These are phyloP conservation scores for Osmerus eperlanus DNA, from an alignment of 2,113 vertebrate genomes.

Conservation along the genomic window DNA sequence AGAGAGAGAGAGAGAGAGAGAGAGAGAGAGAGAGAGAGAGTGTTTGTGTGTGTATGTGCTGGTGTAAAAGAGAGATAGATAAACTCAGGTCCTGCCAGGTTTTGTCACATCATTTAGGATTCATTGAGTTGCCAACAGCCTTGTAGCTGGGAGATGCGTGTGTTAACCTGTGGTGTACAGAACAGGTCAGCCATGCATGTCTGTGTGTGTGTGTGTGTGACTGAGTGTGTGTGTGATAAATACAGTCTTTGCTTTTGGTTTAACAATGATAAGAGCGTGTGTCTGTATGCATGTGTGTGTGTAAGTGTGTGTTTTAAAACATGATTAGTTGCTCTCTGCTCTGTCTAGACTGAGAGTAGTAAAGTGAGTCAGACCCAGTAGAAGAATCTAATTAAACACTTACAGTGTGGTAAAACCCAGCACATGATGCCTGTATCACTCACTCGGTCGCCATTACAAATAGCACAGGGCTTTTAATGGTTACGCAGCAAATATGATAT, in stretches of 20 bases:
- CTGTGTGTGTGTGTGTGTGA: conserved; percentile 7
- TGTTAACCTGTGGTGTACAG: conserved; percentile 32
- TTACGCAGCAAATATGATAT: neutral
- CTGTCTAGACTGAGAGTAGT: conserved; percentile 48
- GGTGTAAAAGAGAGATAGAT: conserved; percentile 28
- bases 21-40: too few relatives aligned
- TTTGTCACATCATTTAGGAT: conserved; percentile 55
- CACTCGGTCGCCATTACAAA: neutral
- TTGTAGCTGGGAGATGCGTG: conserved; percentile 52
- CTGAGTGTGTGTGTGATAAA: neutral
- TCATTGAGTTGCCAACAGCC: conserved; percentile 55
- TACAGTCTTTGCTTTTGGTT: too few relatives aligned
- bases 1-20: neutral
- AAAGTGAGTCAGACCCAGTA: conserved; percentile 32
- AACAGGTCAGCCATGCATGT: conserved; percentile 30
- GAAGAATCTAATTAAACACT: conserved; percentile 54
- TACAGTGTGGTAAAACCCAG: conserved; percentile 25
- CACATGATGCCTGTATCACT: neutral
- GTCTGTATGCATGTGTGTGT: conserved; percentile 8
- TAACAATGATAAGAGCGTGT: neutral
- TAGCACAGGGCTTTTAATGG: neutral
- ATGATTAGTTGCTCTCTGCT: conserved; percentile 36
- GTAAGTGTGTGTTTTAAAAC: conserved; percentile 25
- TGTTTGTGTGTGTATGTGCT: neutral
- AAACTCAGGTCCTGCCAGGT: conserved; percentile 39